Percentiles rank a stretch among this genome's conserved stretches.
phyloP scores from a whole-genome alignment of 2,888 invertebrate genomes.

The Philereme vetulata region DNA sequence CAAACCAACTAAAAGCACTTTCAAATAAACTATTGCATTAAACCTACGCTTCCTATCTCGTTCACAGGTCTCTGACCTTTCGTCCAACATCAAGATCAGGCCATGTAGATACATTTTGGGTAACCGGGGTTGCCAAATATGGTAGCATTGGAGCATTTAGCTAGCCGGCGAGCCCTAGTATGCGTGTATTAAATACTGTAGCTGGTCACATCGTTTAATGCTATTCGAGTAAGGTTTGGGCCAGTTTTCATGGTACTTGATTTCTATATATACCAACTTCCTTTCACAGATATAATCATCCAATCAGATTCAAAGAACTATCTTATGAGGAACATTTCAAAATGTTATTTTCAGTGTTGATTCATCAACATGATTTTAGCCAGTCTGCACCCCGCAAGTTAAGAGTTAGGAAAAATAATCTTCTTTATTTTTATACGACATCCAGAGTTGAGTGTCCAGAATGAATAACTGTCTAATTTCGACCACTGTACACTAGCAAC shows the following conservation, averaged over 20 bases:
- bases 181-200: constrained; percentile 25
- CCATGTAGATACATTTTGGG: constrained; percentile 29
- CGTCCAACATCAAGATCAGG: constrained; percentile 29
- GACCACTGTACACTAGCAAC: too few relatives aligned
- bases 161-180: constrained; percentile 19
- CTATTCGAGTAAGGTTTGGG: constrained; percentile 9
- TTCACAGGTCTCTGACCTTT: constrained; percentile 25
- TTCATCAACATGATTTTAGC: too few relatives aligned
- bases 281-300: too few relatives aligned
- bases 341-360: too few relatives aligned
- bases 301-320: too few relatives aligned
- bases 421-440: too few relatives aligned
- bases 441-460: too few relatives aligned
- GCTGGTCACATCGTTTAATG: constrained; percentile 29
- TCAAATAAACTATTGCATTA: constrained; percentile 9
- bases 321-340: too few relatives aligned
- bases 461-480: too few relatives aligned
- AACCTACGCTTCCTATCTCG: constrained; percentile 17
- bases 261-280: not conserved
- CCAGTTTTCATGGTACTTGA: not conserved
- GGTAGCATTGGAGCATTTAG: constrained; percentile 29
- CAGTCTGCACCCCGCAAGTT: too few relatives aligned
- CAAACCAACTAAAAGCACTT: not conserved
- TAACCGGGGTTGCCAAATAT: constrained; percentile 25
- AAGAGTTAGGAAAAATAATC: too few relatives aligned